Conservation (phyloP, 2,113 vertebrate genomes). For the Ramphastos sulfuratus region DNA sequence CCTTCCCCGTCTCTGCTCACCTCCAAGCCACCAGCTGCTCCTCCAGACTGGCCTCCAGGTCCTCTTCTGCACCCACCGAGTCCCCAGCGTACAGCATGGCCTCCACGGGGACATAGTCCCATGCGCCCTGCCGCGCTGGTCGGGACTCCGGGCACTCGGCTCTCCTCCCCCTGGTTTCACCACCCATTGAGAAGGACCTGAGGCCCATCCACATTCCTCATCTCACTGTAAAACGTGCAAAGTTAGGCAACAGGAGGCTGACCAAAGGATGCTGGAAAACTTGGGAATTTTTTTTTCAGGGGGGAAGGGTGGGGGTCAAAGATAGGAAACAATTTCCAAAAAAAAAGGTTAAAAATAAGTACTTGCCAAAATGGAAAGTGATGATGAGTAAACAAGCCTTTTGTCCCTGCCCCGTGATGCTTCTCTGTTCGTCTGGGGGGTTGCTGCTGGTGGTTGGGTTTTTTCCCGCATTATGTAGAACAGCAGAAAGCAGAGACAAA, state of each 20-base stretch:
- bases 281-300: neutral
- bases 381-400: conserved; percentile 54
- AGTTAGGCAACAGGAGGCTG: neutral
- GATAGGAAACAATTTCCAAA: neutral
- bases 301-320: neutral
- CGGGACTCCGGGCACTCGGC: neutral
- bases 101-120: conserved; percentile 62
- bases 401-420: conserved; percentile 51
- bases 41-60: conserved; percentile 55
- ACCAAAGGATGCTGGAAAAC: neutral
- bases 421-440: neutral
- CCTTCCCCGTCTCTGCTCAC: conserved; percentile 58
- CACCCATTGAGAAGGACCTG: neutral
- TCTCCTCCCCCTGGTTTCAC: neutral
- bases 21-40: conserved; percentile 67
- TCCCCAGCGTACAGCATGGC: conserved; percentile 53
- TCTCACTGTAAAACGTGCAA: neutral
- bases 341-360: neutral
- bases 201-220: neutral
- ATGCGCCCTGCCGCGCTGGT: neutral
- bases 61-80: conserved; percentile 16
- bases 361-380: conserved; percentile 17
- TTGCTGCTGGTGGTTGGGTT: neutral
- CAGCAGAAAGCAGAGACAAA: neutral
- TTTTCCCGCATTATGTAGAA: neutral